phyloP scores from a whole-genome alignment of 2,797 vertebrate species.

The Oryzias sinensis region DNA sequence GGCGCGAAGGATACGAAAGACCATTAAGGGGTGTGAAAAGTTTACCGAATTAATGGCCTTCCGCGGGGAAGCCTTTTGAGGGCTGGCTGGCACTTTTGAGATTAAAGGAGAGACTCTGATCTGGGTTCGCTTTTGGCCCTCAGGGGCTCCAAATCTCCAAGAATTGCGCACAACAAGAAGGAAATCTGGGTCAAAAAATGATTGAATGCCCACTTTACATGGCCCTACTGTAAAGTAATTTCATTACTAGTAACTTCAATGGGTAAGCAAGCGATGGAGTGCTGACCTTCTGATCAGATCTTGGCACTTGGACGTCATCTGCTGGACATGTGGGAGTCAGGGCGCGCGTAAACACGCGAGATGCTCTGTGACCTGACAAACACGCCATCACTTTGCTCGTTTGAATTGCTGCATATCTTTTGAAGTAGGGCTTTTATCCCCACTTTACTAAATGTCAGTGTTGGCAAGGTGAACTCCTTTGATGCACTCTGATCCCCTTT shows the following conservation, averaged over 20 bases:
- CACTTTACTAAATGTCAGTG: conserved; percentile 71
- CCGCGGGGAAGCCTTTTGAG: conserved; percentile 71
- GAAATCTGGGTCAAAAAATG: too few relatives aligned
- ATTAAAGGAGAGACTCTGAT: conserved; percentile 73
- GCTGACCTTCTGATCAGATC: conserved; percentile 8
- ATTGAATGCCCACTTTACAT: too few relatives aligned
- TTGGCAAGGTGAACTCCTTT: conserved; percentile 66
- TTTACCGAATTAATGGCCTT: conserved; percentile 79
- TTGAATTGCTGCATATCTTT: conserved; percentile 67
- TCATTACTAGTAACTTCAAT: too few relatives aligned
- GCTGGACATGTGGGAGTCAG: conserved; percentile 42
- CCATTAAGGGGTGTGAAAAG: conserved; percentile 76
- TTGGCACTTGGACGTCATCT: conserved; percentile 65
- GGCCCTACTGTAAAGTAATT: too few relatives aligned
- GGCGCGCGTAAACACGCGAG: conserved; percentile 1
- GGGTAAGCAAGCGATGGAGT: conserved; percentile 1
- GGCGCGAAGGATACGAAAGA: conserved; percentile 69
- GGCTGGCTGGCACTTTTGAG: conserved; percentile 73
- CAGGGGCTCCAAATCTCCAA: conserved; percentile 17
- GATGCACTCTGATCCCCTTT: conserved; percentile 73
- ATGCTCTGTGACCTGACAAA: conserved; percentile 47
- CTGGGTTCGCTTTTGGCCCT: conserved; percentile 43
- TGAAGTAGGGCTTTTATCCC: conserved; percentile 74
- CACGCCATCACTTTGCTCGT: conserved; percentile 50
- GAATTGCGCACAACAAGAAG: not conserved